Evolutionary conservation across 2,797 vertebrate species (phyloP), one percentile per base, ranked within the genome.

Genomic region (Falco biarmicus): DNA sequence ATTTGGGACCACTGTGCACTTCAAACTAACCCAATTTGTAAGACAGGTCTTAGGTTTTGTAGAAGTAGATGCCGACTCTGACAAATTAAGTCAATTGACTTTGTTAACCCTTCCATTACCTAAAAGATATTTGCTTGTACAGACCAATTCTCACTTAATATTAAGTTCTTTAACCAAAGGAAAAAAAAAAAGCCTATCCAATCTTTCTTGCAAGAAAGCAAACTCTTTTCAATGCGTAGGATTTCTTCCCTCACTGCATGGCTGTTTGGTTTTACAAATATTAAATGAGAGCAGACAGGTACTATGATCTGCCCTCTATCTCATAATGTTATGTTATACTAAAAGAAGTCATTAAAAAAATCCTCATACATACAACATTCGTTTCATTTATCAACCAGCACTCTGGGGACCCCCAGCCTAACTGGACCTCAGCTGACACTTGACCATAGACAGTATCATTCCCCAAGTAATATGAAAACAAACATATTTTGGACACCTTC

Each of bases 81-180:
- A 54, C 57, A 83, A 88, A 88, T 74, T 75, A 91, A 95, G 60
- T 60, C 73, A 77, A 88, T 43, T 88, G 73, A 61, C 69, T 91
- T 48, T 12, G 34, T 93, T 90, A 95, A 91, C 65, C 50, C 80
- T 86, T 84, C 45, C 18, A 37, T 20, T 50, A 50, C 48, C 53
- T 74, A 54, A 56, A 54, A 48, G 32, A 25, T 20, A 13, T 24
- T 8, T 31, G 24, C 54, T 59, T 7, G 24, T 43, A 39, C 24
- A 57, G 60, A 87, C 20, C 32, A 60, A 64, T 32, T 19, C 41
- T 73, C 41, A 13, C 29, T 78, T 34, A 20, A 21, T 14, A 21
- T 3, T 10, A 48, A 53, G 18, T 43, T 64, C 31, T 63, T 81
- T 37, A 81, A 71, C 6, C 37, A 43, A 68, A 51, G 8, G 8